These are phyloP conservation scores for Drosophila lowei DNA, from an alignment of 1,140 invertebrate genomes.

Conservation along the genomic window DNA sequence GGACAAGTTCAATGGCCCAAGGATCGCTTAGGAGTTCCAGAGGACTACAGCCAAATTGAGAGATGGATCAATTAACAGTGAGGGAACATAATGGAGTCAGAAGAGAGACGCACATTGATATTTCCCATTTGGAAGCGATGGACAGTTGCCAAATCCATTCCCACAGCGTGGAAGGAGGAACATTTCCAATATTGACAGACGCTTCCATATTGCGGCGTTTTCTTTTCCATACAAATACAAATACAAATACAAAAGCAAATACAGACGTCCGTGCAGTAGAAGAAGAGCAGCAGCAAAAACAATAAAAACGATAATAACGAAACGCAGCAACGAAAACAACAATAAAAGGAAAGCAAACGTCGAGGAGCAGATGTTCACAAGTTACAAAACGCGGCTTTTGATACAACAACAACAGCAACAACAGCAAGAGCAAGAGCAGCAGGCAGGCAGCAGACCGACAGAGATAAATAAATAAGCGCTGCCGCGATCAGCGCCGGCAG, in stretches of 20 bases:
- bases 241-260: conserved; percentile 22
- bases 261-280: conserved; percentile 32
- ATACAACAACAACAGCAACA: conserved; percentile 26
- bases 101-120: too few relatives aligned
- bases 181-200: conserved; percentile 33
- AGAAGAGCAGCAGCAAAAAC: conserved; percentile 50
- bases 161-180: neutral
- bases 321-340: conserved; percentile 61
- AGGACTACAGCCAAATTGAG: conserved; percentile 24
- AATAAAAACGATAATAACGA: conserved; percentile 81
- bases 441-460: conserved; percentile 47
- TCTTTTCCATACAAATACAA: conserved; percentile 20
- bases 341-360: conserved; percentile 76
- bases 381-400: conserved; percentile 65
- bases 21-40: conserved; percentile 32
- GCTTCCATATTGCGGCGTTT: conserved; percentile 56
- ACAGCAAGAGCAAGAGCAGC: conserved; percentile 20
- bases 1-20: conserved; percentile 70
- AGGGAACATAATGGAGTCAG: neutral
- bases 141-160: conserved; percentile 23
- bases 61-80: too few relatives aligned
- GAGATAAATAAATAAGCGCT: conserved; percentile 74
- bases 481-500: conserved; percentile 46
- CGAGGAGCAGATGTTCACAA: conserved; percentile 82
- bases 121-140: too few relatives aligned